Percentiles rank a stretch among this genome's conserved stretches.
Conservation (phyloP, 2,113 vertebrate genomes). For the Meleagris gallopavo region DNA sequence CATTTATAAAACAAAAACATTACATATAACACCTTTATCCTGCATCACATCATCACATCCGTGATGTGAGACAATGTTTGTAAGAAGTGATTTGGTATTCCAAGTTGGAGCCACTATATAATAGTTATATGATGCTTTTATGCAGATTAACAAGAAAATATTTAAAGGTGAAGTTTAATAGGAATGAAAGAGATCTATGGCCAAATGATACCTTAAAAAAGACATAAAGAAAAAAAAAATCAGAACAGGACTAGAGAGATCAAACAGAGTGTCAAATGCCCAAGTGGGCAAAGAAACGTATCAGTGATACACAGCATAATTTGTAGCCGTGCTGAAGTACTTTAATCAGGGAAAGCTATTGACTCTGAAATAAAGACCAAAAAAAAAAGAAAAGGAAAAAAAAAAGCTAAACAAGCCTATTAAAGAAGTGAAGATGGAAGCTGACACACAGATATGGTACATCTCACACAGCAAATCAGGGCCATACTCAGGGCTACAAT, state of each 20-base stretch:
- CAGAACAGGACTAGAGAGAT: not conserved
- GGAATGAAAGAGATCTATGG: not conserved
- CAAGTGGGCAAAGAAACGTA: not conserved
- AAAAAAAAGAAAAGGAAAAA: not conserved
- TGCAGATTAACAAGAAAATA: not conserved
- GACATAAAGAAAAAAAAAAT: not conserved
- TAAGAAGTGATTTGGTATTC: not conserved
- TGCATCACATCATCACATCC: not conserved
- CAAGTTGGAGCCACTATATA: not conserved
- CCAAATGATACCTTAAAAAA: not conserved
- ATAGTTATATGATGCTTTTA: not conserved
- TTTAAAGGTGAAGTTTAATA: not conserved
- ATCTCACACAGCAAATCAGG: not conserved
- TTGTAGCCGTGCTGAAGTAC: not conserved
- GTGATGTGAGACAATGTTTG: not conserved
- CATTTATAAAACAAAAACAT: not conserved
- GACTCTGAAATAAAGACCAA: fast-evolving
- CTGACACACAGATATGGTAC: not conserved
- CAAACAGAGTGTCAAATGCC: not conserved
- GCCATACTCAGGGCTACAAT: not conserved
- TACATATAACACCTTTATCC: not conserved
- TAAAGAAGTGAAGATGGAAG: not conserved
- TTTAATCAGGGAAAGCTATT: not conserved
- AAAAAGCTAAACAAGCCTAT: not conserved
- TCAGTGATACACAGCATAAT: not conserved